These are phyloP conservation scores for Sorex maritimensis DNA, from an alignment of 2,797 vertebrate genomes.

Conservation along the genomic window DNA sequence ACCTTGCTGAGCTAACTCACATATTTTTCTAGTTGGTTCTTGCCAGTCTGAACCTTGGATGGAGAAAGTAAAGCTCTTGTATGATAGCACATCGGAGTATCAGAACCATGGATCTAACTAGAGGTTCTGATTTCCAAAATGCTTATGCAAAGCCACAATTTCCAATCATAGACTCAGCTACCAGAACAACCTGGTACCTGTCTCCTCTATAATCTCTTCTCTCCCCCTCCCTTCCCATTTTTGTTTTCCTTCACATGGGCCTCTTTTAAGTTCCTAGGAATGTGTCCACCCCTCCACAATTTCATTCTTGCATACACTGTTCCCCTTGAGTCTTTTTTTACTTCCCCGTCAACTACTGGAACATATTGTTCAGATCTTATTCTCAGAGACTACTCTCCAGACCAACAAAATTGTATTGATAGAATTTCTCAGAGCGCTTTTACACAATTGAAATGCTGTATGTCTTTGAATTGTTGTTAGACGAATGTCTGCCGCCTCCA, in stretches of 20 bases:
- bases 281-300: not conserved
- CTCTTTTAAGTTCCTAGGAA: conserved; percentile 25
- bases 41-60: not conserved
- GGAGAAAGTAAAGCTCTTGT: not conserved
- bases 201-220: not conserved
- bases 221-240: not conserved
- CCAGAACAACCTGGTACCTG: not conserved
- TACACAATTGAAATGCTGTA: not conserved
- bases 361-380: conserved; percentile 9
- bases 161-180: not conserved
- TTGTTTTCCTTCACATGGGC: not conserved
- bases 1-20: not conserved
- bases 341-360: not conserved
- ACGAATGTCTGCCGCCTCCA: conserved; percentile 8
- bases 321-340: not conserved
- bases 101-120: not conserved
- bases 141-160: conserved; percentile 45
- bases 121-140: conserved; percentile 7
- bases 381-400: not conserved
- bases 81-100: not conserved
- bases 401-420: conserved; percentile 8
- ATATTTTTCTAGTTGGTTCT: not conserved
- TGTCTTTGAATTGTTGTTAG: conserved; percentile 23
- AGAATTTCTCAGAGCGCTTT: not conserved
- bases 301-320: not conserved